Evolutionary conservation across 2,113 vertebrate species (phyloP).

Genomic region (Microtus oregoni): DNA sequence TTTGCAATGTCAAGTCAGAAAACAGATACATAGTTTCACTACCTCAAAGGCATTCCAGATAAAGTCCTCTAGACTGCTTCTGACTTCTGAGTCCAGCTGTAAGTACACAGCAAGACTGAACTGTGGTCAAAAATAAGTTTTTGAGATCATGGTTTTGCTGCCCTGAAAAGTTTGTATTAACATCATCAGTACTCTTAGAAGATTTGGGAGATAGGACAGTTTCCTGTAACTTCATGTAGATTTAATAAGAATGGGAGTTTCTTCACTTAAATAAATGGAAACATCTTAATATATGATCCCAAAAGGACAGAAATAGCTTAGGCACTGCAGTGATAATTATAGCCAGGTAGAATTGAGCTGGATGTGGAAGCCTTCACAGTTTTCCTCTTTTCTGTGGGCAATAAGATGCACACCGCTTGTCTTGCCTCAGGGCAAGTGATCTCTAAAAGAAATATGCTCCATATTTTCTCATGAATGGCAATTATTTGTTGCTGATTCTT

Average conservation of each 20-base stretch:
- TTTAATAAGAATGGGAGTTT: constrained; percentile 6
- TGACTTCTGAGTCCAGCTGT: constrained; percentile 25
- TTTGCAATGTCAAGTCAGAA: constrained; percentile 49
- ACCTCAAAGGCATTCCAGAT: constrained; percentile 19
- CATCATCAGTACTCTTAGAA: not conserved
- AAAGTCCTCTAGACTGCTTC: constrained; percentile 2
- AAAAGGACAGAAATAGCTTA: constrained; percentile 51
- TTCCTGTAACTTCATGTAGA: not conserved
- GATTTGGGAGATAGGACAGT: not conserved
- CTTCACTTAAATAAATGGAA: not conserved
- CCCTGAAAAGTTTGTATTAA: not conserved
- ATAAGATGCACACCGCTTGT: not conserved
- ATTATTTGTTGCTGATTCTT: constrained; percentile 12
- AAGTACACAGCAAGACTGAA: constrained; percentile 48
- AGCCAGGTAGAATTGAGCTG: not conserved
- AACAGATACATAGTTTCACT: constrained; percentile 25
- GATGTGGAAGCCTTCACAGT: not conserved
- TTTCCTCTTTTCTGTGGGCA: not conserved
- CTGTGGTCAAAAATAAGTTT: constrained; percentile 31
- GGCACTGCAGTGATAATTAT: not conserved
- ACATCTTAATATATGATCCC: constrained; percentile 37
- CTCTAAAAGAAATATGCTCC: constrained; percentile 20
- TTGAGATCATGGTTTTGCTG: not conserved
- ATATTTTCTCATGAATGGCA: constrained; percentile 23
- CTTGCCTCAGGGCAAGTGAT: not conserved